phyloP scores from a whole-genome alignment of 2,888 invertebrate genomes.

The Leucophenga maculata region DNA sequence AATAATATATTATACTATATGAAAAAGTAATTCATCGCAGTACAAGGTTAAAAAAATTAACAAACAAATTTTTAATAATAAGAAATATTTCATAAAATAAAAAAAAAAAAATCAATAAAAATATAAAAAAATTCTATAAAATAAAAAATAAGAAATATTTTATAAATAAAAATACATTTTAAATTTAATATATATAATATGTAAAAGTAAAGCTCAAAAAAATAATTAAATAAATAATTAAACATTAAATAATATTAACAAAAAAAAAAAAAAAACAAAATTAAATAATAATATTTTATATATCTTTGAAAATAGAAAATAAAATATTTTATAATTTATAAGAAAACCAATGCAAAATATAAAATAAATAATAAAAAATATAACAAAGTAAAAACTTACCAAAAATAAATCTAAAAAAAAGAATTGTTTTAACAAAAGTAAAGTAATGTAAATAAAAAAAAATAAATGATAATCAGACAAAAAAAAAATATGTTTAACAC shows the following conservation, averaged over 20 bases:
- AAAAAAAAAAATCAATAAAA: too few species aligned
- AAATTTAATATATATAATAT: background rate
- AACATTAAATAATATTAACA: too few species aligned
- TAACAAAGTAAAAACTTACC: background rate
- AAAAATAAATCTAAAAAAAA: background rate
- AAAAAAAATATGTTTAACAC: background rate
- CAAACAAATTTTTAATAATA: constrained; percentile 1
- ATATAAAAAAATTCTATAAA: too few species aligned
- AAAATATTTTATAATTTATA: constrained; percentile 23
- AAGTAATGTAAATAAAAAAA: constrained; percentile 1
- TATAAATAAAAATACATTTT: background rate
- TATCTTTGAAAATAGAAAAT: background rate
- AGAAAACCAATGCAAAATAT: background rate
- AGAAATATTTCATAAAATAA: constrained; percentile 11
- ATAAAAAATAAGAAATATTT: background rate
- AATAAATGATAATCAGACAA: constrained; percentile 8
- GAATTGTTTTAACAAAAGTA: background rate
- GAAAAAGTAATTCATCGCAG: too few species aligned
- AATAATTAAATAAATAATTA: too few species aligned
- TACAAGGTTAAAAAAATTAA: too few species aligned
- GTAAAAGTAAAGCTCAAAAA: too few species aligned
- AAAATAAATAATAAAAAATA: background rate
- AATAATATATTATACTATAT: too few species aligned
- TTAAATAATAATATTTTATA: background rate
- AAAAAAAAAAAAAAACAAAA: background rate